These are phyloP conservation scores for Bombus pyrosoma DNA, from an alignment of 1,140 invertebrate species.

Conservation along the genomic window DNA sequence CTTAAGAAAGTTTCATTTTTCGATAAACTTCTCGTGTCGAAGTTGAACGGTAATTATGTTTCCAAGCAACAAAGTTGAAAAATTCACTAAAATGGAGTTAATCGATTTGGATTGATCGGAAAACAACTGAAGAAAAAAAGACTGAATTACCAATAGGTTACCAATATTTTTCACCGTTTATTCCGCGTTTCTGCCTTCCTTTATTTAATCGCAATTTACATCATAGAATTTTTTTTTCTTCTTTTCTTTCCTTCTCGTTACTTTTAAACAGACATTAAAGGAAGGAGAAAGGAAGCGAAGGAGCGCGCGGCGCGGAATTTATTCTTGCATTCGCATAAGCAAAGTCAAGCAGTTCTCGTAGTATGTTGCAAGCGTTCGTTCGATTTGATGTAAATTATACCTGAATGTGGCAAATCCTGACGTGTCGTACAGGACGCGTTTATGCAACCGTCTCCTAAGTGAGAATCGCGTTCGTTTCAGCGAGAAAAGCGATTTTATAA, in stretches of 20 bases:
- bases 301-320: neutral
- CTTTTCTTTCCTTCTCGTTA: neutral
- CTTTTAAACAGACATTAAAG: neutral
- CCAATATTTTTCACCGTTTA: too few species aligned
- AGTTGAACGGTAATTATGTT: too few species aligned
- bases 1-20: neutral
- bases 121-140: too few species aligned
- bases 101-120: too few species aligned
- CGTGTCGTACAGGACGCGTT: neutral
- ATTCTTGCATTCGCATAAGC: neutral
- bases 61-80: accelerated
- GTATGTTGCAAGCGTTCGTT: conserved; percentile 19
- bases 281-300: neutral
- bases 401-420: neutral
- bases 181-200: too few species aligned
- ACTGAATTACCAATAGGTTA: too few species aligned
- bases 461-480: neutral
- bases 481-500: neutral
- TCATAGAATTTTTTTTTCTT: neutral
- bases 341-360: neutral
- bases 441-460: neutral
- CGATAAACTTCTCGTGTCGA: neutral
- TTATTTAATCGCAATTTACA: too few species aligned
- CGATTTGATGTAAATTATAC: conserved; percentile 42
- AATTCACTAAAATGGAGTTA: accelerated